Evolutionary conservation across 2,888 invertebrate species (phyloP).

Genomic region (Arge pagana): DNA sequence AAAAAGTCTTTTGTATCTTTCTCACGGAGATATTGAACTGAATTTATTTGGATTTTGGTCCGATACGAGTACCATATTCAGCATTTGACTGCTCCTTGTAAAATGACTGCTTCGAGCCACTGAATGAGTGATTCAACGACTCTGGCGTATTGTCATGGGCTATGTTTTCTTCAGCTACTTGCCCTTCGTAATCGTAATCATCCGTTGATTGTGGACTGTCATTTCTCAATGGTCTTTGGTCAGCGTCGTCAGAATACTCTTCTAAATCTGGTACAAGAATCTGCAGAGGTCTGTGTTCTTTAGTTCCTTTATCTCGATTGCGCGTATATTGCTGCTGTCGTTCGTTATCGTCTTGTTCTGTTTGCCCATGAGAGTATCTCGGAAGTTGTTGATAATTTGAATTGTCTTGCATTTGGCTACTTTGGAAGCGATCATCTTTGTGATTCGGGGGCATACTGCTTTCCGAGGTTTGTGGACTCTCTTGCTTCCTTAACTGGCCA

Average conservation of each 20-base stretch:
- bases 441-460: constrained; percentile 47
- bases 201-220: constrained; percentile 3
- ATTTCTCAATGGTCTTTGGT: constrained; percentile 10
- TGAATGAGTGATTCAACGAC: constrained; percentile 1
- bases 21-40: too few species aligned
- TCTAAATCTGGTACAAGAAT: constrained; percentile 61
- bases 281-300: constrained; percentile 54
- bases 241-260: constrained; percentile 48
- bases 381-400: constrained; percentile 19
- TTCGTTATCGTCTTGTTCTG: constrained; percentile 41
- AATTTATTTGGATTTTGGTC: constrained; percentile 32
- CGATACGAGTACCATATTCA: constrained; percentile 46
- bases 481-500: constrained; percentile 38
- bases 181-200: constrained; percentile 44
- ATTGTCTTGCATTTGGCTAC: constrained; percentile 38
- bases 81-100: constrained; percentile 21
- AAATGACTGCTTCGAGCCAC: not conserved
- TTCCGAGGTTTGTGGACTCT: constrained; percentile 42
- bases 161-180: constrained; percentile 30
- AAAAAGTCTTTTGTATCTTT: too few species aligned
- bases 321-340: constrained; percentile 40
- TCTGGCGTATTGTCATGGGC: constrained; percentile 24
- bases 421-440: constrained; percentile 42
- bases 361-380: constrained; percentile 30
- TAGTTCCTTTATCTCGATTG: constrained; percentile 24